Evolutionary conservation across 1,140 invertebrate species (phyloP).

Genomic region (Globodera rostochiensis): DNA sequence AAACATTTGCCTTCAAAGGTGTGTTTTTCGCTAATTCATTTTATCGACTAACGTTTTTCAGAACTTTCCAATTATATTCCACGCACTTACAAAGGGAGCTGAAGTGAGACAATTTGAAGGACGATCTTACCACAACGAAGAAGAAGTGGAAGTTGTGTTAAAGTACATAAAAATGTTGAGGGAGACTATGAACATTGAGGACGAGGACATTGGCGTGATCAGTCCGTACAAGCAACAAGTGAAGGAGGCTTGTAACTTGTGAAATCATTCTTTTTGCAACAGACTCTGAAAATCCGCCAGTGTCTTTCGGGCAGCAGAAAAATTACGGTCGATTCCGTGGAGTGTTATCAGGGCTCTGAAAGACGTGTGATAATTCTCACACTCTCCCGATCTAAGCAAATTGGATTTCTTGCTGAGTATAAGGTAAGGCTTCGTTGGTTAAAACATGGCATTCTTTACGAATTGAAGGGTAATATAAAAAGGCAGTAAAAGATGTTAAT

Average conservation of each 20-base stretch:
- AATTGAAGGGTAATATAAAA: too few species aligned
- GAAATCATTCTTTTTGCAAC: not conserved
- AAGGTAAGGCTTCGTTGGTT: conserved; percentile 12
- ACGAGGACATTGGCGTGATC: conserved; percentile 84
- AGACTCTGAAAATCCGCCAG: conserved; percentile 26
- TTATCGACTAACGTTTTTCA: conserved; percentile 18
- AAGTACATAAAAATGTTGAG: conserved; percentile 68
- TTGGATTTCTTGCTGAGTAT: conserved; percentile 36
- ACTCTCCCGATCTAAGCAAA: conserved; percentile 26
- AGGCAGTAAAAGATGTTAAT: not conserved
- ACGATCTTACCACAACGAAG: conserved; percentile 81
- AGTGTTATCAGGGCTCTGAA: conserved; percentile 42
- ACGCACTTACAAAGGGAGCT: conserved; percentile 29
- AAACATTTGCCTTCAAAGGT: conserved; percentile 27
- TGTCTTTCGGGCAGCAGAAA: not conserved
- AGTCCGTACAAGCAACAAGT: conserved; percentile 85
- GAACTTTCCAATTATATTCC: conserved; percentile 49
- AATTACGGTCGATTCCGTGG: conserved; percentile 47
- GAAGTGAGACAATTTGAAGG: conserved; percentile 67
- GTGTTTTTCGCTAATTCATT: conserved; percentile 27
- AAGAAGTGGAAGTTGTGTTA: conserved; percentile 75
- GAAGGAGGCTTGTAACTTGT: not conserved
- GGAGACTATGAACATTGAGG: conserved; percentile 71
- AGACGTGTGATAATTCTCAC: conserved; percentile 47
- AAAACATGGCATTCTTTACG: too few species aligned